These are phyloP conservation scores for Carcina quercana DNA, from an alignment of 2,888 invertebrate genomes.

Conservation along the genomic window DNA sequence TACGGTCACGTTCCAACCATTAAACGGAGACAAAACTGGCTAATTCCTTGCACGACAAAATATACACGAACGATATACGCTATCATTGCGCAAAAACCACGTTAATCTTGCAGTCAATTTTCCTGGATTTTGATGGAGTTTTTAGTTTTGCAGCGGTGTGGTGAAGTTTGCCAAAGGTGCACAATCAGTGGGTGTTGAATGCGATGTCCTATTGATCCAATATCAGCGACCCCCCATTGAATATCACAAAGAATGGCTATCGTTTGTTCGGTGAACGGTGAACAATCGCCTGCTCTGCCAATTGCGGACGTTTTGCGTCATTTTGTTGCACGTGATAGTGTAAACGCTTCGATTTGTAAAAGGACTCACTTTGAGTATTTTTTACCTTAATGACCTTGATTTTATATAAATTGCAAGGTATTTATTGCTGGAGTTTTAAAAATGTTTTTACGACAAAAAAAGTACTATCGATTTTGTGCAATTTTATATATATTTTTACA, in stretches of 20 bases:
- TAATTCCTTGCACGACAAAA: constrained; percentile 65
- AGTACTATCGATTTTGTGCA: too few relatives aligned
- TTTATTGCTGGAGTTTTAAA: too few relatives aligned
- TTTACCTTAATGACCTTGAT: too few relatives aligned
- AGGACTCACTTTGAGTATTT: too few relatives aligned
- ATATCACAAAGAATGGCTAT: constrained; percentile 55
- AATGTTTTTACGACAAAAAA: too few relatives aligned
- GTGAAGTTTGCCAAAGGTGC: constrained; percentile 25
- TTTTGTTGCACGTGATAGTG: constrained; percentile 25
- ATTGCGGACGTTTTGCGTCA: constrained; percentile 38
- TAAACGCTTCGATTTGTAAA: too few relatives aligned
- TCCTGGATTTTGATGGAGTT: neutral
- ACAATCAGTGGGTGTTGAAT: constrained; percentile 38
- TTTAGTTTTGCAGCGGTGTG: constrained; percentile 9
- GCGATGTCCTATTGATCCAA: constrained; percentile 57
- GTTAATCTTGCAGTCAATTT: constrained; percentile 5
- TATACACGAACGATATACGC: constrained; percentile 57
- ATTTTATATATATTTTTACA: too few relatives aligned
- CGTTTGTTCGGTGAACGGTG: constrained; percentile 60
- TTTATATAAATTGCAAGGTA: too few relatives aligned
- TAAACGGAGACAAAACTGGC: constrained; percentile 67
- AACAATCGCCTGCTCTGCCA: constrained; percentile 49
- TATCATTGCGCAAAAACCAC: constrained; percentile 68
- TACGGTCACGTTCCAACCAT: constrained; percentile 69
- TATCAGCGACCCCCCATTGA: constrained; percentile 67